Base-by-base conservation (phyloP, 1,140 invertebrate genomes). In the Drosophila nigrodunni region DNA sequence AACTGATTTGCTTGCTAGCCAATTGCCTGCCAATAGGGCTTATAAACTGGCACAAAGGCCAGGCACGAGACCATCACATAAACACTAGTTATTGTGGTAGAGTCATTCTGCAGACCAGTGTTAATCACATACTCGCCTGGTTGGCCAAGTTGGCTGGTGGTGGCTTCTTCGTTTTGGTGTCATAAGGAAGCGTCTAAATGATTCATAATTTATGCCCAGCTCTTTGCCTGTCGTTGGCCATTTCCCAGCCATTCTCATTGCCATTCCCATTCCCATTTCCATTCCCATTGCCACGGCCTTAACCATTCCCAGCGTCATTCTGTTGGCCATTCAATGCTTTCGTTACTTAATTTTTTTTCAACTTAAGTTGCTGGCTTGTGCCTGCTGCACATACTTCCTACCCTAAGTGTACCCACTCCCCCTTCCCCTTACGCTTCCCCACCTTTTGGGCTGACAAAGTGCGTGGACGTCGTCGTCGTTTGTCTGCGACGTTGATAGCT, bases 121-220 rank as follows among this genome's bases (percentile, higher is more conserved):
- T 59, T 61, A 74, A 73, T 82, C 49, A 64, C 64, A 54, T 64
- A 11, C 57, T 55, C 46, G 52, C 50, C 52, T 67, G 49, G 41
- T 54, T 55, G 47, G 57, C 35, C 57, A 46, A 30, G 55, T 58
- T 37, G 34, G 44, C 61, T 18, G 44, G 44, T 61, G 65, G 49
- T 74, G 49, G 71, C 71, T 74, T 68, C 83, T 77, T 76, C 81
- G 74, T 69, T 66, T 89, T 69, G 74, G 81, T 91, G 89, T 91
- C 89, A 89, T 91, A 91, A 91, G 89, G 89, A 91, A 91, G 89
- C 81, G 89, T 82, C 81, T 74, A 91, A 91, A 91, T 91, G 89
- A 91, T 89, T 91, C 89, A 91, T 91, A 91, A 91, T 91, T 89
- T 89, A 91, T 91, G 81, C 81, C 76, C 82, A 74, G 65, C 37